These are phyloP conservation scores for Criorhina ranunculi DNA, from an alignment of 2,888 invertebrate genomes.

Conservation along the genomic window DNA sequence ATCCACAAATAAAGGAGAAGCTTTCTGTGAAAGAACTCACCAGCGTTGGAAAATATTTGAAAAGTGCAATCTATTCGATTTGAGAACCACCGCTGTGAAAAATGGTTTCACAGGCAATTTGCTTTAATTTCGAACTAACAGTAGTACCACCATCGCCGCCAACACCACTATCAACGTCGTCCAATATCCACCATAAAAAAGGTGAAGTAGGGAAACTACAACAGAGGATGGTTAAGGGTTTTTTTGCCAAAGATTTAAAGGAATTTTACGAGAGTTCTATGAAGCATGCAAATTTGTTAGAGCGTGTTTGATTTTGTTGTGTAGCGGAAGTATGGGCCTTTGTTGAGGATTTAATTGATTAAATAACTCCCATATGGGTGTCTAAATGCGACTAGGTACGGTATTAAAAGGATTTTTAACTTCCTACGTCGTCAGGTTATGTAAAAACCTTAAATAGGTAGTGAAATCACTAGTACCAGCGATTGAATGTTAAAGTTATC, in stretches of 20 bases:
- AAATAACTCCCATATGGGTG: background rate
- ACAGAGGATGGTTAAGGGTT: no score
- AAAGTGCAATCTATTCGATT: constrained; percentile 43
- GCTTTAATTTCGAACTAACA: constrained; percentile 29
- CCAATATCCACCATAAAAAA: constrained; percentile 27
- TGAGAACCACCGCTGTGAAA: constrained; percentile 37
- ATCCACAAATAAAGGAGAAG: background rate
- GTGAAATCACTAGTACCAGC: no score
- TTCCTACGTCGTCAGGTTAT: background rate
- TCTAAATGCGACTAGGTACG: background rate
- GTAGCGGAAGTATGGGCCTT: background rate
- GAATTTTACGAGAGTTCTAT: background rate
- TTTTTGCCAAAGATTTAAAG: background rate
- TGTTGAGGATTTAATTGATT: background rate
- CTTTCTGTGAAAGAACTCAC: constrained; percentile 14
- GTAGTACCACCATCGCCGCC: background rate
- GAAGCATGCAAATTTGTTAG: constrained; percentile 9
- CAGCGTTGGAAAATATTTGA: constrained; percentile 28
- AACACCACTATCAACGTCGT: background rate
- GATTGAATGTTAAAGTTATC: no score
- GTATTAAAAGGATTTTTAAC: background rate
- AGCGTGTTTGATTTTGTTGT: constrained; percentile 2
- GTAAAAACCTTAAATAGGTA: no score
- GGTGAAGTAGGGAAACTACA: no score
- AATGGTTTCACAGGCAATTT: constrained; percentile 58